Conservation (phyloP, 1,140 invertebrate genomes). For the Bombus ignitus region DNA sequence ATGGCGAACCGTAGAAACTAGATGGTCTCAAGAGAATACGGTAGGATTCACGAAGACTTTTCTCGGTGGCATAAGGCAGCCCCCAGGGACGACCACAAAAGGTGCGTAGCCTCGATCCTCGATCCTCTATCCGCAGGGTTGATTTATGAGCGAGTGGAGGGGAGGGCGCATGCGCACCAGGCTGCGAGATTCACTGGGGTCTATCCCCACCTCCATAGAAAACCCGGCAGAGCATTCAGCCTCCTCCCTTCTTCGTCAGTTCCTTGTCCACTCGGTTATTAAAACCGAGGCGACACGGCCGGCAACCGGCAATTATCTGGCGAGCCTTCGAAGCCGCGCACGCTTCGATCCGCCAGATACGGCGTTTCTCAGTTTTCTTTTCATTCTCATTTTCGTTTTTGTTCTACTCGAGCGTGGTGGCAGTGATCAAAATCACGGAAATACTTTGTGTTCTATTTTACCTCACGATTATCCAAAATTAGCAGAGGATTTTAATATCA, state of each 20-base stretch:
- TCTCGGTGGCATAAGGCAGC: conserved; percentile 33
- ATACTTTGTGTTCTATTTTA: background rate
- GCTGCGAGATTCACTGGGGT: conserved; percentile 55
- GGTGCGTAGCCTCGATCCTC: conserved; percentile 60
- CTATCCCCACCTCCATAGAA: conserved; percentile 59
- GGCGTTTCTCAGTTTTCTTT: background rate
- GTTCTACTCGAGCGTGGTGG: too few relatives aligned
- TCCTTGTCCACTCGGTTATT: conserved; percentile 80
- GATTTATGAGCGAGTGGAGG: conserved; percentile 74
- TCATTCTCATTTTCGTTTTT: background rate
- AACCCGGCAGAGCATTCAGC: conserved; percentile 55
- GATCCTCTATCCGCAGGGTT: conserved; percentile 69
- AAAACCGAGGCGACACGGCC: conserved; percentile 80
- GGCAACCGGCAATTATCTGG: conserved; percentile 80
- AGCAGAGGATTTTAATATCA: background rate
- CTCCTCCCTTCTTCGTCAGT: conserved; percentile 57
- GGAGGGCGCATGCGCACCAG: conserved; percentile 73
- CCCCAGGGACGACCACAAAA: conserved; percentile 64
- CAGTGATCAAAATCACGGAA: conserved; percentile 17
- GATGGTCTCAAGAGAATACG: conserved; percentile 1
- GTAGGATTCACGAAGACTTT: conserved; percentile 19
- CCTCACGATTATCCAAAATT: too few relatives aligned
- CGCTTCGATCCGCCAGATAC: conserved; percentile 35
- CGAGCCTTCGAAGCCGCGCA: conserved; percentile 73
- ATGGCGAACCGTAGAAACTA: conserved; percentile 19